These are phyloP conservation scores for Rhinoraja longicauda DNA, from an alignment of 2,797 vertebrate genomes.

Conservation along the genomic window DNA sequence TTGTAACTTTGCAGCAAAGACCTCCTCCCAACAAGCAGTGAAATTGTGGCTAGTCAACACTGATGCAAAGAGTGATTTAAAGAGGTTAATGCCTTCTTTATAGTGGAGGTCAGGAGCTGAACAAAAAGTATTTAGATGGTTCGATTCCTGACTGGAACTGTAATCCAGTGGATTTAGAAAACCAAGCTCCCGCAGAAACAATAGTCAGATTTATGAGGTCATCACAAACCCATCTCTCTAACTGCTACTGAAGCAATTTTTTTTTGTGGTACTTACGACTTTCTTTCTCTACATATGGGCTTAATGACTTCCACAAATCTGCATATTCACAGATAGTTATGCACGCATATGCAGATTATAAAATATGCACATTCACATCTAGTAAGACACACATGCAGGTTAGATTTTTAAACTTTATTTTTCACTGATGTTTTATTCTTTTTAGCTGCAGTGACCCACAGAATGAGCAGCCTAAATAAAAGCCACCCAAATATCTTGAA, in stretches of 20 bases:
- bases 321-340: no score
- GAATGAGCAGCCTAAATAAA: background rate
- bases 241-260: background rate
- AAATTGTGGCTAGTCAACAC: constrained; percentile 12
- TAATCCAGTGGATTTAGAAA: constrained; percentile 29
- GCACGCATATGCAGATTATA: background rate
- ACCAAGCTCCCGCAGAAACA: background rate
- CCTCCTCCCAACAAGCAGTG: background rate
- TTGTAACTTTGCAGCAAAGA: background rate
- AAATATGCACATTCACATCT: background rate
- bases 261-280: background rate
- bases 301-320: background rate
- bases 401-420: background rate
- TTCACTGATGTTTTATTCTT: background rate
- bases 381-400: background rate
- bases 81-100: constrained; percentile 12
- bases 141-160: background rate
- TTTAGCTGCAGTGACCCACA: background rate
- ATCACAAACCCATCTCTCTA: background rate
- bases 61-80: constrained; percentile 4
- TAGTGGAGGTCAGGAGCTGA: background rate
- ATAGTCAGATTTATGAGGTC: background rate
- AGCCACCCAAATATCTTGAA: background rate
- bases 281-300: background rate
- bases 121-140: constrained; percentile 20